Evolutionary conservation across 2,797 vertebrate genomes (phyloP), one percentile per base, ranked within the genome.

Genomic region (Limnodromus scolopaceus): DNA sequence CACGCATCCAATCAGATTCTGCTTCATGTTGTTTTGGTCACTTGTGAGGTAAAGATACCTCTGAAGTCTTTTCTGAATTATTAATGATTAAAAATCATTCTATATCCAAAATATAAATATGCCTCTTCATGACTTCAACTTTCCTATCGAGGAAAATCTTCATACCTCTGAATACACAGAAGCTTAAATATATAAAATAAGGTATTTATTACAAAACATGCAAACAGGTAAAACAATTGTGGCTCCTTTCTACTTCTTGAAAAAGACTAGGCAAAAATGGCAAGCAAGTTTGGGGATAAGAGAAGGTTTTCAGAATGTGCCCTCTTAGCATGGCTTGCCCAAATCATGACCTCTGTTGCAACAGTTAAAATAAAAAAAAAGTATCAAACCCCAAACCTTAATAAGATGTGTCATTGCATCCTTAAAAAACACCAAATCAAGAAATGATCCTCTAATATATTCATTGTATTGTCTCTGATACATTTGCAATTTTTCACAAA

Each of bases 371-470:
- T 51, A 64, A n/a, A 7, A 60, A 72, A 57, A 60, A 70, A 61
- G 9, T 49, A 84, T 24, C 16, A 93, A 81, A 66, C 8, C 11
- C 17, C 83, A 78, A 93, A 98, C 98, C 98, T 98, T 98, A 69
- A 98, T 71, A 80, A 98, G 96, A 94, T 98, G 98, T 61, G 96
- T 98, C 98, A 98, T 98, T 48, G 98, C 98, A 80, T 98, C 98
- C 94, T 98, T 98, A 87, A 98, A 98, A 97, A 98, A 98, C 71
- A 98, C 98, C 86, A 98, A 64, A 89, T 98, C 98, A 51, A 98
- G 98, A 94, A 84, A 75, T 3, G 97, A 96, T 72, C 97, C 98
- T 97, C 98, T 97, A 84, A 98, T 92, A 77, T 58, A 57, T 94
- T 98, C 98, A 86, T 98, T 98, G 88, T 98, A 98, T 57, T 98